Conservation (phyloP, 23 tunicate genomes). For the Aplidium turbinatum region DNA sequence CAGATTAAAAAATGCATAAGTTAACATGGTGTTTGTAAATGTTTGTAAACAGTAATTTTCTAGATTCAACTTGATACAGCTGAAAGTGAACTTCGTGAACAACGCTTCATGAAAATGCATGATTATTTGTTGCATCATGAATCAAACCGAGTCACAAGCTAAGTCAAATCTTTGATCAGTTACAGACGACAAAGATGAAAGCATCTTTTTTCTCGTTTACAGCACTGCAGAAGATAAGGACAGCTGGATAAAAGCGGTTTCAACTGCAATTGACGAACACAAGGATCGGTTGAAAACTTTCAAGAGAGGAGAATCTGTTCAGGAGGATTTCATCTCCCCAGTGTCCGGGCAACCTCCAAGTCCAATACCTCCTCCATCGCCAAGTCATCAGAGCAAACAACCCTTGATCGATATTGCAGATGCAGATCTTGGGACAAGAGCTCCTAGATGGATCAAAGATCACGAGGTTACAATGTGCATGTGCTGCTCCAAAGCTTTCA, state of each 20-base stretch:
- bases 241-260: slow-evolving; percentile 69
- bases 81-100: too few species aligned
- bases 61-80: too few species aligned
- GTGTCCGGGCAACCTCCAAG: too few species aligned
- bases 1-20: too few species aligned
- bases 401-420: slow-evolving; percentile 47
- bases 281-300: slow-evolving; percentile 67
- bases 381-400: not conserved
- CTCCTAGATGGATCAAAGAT: slow-evolving; percentile 97
- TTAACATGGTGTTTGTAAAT: too few species aligned
- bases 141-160: too few species aligned
- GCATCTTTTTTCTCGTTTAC: not conserved
- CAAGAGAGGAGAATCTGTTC: slow-evolving; percentile 16
- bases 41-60: too few species aligned
- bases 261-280: slow-evolving; percentile 60
- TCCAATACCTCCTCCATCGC: slow-evolving; percentile 20
- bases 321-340: slow-evolving; percentile 2
- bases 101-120: too few species aligned
- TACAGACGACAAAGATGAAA: not conserved
- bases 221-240: slow-evolving; percentile 84
- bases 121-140: too few species aligned
- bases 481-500: slow-evolving; percentile 82
- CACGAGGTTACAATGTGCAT: slow-evolving; percentile 92
- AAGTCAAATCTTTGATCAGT: not conserved
- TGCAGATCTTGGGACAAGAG: slow-evolving; percentile 75